Conservation (phyloP, 2,888 invertebrate species). For the Pristionchus fissidentatus region DNA sequence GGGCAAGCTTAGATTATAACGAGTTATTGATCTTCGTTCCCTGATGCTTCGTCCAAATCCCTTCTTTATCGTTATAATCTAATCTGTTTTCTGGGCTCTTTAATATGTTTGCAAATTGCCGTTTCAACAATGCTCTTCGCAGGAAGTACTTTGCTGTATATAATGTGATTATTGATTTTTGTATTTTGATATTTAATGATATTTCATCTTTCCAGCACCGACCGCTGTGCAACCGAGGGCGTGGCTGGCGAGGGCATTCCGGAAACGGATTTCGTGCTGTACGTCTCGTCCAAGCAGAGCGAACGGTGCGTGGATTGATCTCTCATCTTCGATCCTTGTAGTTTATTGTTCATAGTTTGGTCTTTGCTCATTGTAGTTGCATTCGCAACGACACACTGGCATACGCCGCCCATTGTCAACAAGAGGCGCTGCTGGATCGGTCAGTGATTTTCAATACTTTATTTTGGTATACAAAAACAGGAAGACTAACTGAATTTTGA, state of each 20-base stretch:
- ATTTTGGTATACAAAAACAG: too few relatives aligned
- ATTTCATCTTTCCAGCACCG: slow-evolving; percentile 35
- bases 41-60: too few relatives aligned
- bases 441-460: slow-evolving; percentile 48
- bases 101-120: too few relatives aligned
- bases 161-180: slow-evolving; percentile 2
- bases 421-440: slow-evolving; percentile 90
- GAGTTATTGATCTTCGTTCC: background rate
- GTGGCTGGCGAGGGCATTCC: slow-evolving; percentile 79
- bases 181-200: background rate
- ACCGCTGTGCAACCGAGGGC: slow-evolving; percentile 81
- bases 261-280: slow-evolving; percentile 93
- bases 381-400: slow-evolving; percentile 89
- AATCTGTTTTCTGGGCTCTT: too few relatives aligned
- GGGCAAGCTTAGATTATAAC: background rate
- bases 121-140: too few relatives aligned
- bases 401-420: slow-evolving; percentile 98
- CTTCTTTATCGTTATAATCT: too few relatives aligned
- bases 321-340: background rate
- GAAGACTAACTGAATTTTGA: too few relatives aligned
- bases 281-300: slow-evolving; percentile 94
- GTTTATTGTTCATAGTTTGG: background rate
- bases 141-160: too few relatives aligned
- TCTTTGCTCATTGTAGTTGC: slow-evolving; percentile 81
- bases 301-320: slow-evolving; percentile 77